Percentiles rank a stretch among this genome's conserved stretches.
Conservation (phyloP, 2,888 invertebrate species). For the Torymus aiolomorphi region DNA sequence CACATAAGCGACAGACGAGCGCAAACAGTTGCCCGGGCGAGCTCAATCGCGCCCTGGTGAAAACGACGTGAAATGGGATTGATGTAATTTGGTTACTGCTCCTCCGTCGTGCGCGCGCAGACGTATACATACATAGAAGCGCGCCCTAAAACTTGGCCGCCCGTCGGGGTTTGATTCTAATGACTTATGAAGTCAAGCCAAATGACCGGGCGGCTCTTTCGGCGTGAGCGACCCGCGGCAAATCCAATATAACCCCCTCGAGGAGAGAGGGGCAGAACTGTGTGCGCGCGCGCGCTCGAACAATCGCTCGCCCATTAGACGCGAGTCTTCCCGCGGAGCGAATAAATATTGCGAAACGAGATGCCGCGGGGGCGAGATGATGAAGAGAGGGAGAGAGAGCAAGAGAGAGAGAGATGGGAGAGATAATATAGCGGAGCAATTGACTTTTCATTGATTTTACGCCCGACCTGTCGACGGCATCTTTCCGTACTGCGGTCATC, state of each 20-base stretch:
- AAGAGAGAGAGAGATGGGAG: constrained; percentile 21
- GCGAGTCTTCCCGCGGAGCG: constrained; percentile 51
- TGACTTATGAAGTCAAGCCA: constrained; percentile 76
- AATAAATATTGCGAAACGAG: constrained; percentile 64
- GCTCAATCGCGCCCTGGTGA: constrained; percentile 73
- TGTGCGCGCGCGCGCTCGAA: constrained; percentile 59
- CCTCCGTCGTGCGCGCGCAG: constrained; percentile 45
- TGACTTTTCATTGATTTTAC: constrained; percentile 60
- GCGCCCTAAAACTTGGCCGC: constrained; percentile 27
- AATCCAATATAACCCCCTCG: constrained; percentile 67
- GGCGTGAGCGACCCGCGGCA: constrained; percentile 64
- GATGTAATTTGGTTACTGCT: constrained; percentile 74
- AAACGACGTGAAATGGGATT: constrained; percentile 76
- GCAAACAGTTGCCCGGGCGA: constrained; percentile 72
- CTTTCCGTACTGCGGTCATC: constrained; percentile 35
- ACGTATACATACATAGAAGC: constrained; percentile 19
- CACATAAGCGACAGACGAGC: constrained; percentile 23
- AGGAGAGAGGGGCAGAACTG: too few relatives aligned
- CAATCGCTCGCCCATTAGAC: constrained; percentile 62
- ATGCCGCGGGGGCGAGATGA: background rate
- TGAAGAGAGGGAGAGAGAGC: background rate
- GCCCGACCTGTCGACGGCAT: constrained; percentile 50
- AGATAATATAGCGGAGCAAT: constrained; percentile 38
- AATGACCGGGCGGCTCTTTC: constrained; percentile 70
- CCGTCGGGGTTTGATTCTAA: constrained; percentile 72